Evolutionary conservation across 1,140 invertebrate species (phyloP).

Genomic region (Anoplophora glabripennis): DNA sequence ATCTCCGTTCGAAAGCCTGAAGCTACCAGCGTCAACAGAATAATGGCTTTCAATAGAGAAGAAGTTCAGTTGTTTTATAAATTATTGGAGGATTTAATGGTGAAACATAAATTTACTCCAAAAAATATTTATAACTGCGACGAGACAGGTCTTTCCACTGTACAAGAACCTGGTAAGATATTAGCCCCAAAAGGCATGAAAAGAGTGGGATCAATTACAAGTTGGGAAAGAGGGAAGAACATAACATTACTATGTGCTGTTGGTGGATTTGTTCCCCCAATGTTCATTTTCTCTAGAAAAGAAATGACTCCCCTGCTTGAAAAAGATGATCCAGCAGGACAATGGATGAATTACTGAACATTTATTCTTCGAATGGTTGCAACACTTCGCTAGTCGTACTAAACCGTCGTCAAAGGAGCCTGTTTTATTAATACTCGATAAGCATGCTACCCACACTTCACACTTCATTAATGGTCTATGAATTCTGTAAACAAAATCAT

Average conservation of each 20-base stretch:
- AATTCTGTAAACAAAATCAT: slow-evolving; percentile 12
- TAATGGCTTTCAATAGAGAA: slow-evolving; percentile 30
- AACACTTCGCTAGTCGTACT: slow-evolving; percentile 15
- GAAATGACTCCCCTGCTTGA: slow-evolving; percentile 21
- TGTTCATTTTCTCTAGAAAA: slow-evolving; percentile 23
- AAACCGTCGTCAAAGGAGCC: slow-evolving; percentile 32
- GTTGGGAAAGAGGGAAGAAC: slow-evolving; percentile 20
- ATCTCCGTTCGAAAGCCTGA: slow-evolving; percentile 37
- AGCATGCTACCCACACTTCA: slow-evolving; percentile 31
- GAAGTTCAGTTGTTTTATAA: slow-evolving; percentile 37
- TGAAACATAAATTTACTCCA: too few relatives aligned
- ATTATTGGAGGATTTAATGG: neutral
- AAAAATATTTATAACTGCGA: too few relatives aligned
- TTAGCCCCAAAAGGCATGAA: slow-evolving; percentile 47
- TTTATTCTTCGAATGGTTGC: slow-evolving; percentile 14
- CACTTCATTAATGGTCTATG: neutral
- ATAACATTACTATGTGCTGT: slow-evolving; percentile 17
- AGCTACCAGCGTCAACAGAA: slow-evolving; percentile 31
- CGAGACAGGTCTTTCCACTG: slow-evolving; percentile 49
- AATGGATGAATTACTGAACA: slow-evolving; percentile 40
- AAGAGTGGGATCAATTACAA: slow-evolving; percentile 44
- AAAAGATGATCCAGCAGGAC: slow-evolving; percentile 38
- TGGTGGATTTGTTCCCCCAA: slow-evolving; percentile 13
- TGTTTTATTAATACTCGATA: slow-evolving; percentile 39
- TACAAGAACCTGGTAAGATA: slow-evolving; percentile 49